phyloP scores from a whole-genome alignment of 2,113 vertebrate genomes.

The Xiphophorus hellerii region DNA sequence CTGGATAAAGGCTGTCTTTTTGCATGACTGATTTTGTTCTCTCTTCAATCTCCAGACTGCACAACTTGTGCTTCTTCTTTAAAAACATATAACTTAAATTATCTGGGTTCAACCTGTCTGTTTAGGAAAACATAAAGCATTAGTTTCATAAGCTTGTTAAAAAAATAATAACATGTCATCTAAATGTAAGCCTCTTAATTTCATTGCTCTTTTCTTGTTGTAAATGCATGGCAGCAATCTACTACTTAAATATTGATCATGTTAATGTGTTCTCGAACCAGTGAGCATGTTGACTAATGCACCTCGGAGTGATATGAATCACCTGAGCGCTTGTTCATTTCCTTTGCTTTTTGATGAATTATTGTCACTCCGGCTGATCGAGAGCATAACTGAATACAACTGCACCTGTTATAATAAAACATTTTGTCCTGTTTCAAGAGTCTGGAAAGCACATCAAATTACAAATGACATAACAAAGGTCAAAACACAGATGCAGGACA shows the following conservation, averaged over 20 bases:
- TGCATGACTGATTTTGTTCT: too few relatives aligned
- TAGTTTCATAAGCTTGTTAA: too few relatives aligned
- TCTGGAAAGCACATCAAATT: background rate
- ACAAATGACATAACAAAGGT: background rate
- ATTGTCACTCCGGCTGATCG: background rate
- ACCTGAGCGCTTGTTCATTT: background rate
- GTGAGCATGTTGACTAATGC: background rate
- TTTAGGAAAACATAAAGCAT: too few relatives aligned
- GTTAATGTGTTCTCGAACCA: background rate
- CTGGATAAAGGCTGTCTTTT: too few relatives aligned
- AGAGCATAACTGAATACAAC: background rate
- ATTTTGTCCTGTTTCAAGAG: background rate
- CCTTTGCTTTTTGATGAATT: background rate
- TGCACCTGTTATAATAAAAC: background rate
- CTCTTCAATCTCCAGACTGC: too few relatives aligned
- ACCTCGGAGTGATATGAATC: background rate
- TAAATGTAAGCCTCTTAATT: background rate
- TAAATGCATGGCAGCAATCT: background rate
- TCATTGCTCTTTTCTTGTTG: background rate
- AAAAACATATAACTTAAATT: too few relatives aligned
- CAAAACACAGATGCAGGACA: background rate
- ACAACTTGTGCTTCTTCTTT: too few relatives aligned
- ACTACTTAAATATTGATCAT: background rate
- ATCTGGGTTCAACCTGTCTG: too few relatives aligned
- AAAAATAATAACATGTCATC: background rate